Evolutionary conservation across 23 tunicate species (phyloP).

Genomic region (Botrylloides violaceus): DNA sequence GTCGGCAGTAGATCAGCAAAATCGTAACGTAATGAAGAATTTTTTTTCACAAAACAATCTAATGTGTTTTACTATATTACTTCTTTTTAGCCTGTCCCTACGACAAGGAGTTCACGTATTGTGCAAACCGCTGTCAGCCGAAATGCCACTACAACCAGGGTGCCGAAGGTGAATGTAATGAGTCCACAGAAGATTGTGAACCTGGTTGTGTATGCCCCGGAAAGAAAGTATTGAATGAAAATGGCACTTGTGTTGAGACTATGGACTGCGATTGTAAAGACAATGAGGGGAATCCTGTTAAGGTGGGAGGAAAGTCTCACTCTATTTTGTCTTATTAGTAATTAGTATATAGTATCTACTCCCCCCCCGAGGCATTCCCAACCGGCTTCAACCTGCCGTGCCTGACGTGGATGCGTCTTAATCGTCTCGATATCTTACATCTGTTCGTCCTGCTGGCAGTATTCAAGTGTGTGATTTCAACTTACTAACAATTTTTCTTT

Average conservation of each 20-base stretch:
- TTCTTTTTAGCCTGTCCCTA: constrained; percentile 38
- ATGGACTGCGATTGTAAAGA: constrained; percentile 68
- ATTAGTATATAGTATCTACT: neutral
- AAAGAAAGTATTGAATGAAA: constrained; percentile 47
- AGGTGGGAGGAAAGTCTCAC: constrained; percentile 44
- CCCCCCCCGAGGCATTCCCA: too few relatives aligned
- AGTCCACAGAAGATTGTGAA: constrained; percentile 15
- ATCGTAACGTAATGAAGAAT: too few relatives aligned
- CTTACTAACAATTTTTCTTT: too few relatives aligned
- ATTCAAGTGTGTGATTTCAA: too few relatives aligned
- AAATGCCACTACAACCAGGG: constrained; percentile 39
- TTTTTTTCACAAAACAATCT: too few relatives aligned
- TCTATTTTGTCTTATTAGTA: neutral
- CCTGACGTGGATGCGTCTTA: neutral
- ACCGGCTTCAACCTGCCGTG: too few relatives aligned
- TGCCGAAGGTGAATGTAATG: constrained; percentile 18
- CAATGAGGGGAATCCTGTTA: constrained; percentile 32
- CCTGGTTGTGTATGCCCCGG: constrained; percentile 80
- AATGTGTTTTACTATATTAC: too few relatives aligned
- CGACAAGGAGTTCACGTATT: constrained; percentile 43
- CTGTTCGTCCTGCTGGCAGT: neutral
- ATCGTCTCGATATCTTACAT: neutral
- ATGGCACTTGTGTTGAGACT: constrained; percentile 81
- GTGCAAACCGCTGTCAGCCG: constrained; percentile 39
- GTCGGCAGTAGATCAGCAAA: too few relatives aligned